Evolutionary conservation across 2,113 vertebrate species (phyloP), one percentile per base, ranked within the genome.

Genomic region (Clarias batrachus): DNA sequence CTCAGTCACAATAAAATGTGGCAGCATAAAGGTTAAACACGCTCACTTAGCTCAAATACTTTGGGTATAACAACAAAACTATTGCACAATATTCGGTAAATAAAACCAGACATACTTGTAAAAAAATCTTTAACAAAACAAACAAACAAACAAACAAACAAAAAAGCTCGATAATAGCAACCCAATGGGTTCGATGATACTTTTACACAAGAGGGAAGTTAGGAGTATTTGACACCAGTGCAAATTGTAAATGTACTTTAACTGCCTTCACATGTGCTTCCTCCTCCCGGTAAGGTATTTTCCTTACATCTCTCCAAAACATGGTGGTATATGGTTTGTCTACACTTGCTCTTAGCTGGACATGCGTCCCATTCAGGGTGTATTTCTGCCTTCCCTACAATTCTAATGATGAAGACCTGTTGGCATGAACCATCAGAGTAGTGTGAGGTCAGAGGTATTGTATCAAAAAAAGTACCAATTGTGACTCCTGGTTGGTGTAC

Each of bases 401-500:
- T 25, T 37, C 33, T 41, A 41, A 74, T 74, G 3, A 25, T 4
- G 19, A 21, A 33, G 30, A 30, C 33, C 5, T 71, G 14, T 19
- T 71, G 27, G 27, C 17, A 14, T 71, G 30, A 71, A 37, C 30
- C 30, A 71, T 33, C 48, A 41, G 85, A 63, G 62, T 23, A 62
- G 48, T 60, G 54, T 74, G 62, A 21, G 81, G 8, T 65, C 48
- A 68, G 21, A 88, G 25, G 16, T 56, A 30, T 9, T 52, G 6
- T 27, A 74, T 95, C 94, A 97, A 14, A 98, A 96, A 96, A 96
- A 97, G 48, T 96, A 97, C 19, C 97, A 97, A 91, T 74, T 93
- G 65, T 68, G 81, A 89, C 94, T 96, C 60, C 97, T 93, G 6
- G 91, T 85, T 0, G 95, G 95, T 85, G 96, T 94, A 37, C 93